Evolutionary conservation across 2,797 vertebrate genomes (phyloP).

Genomic region (Pelochelys cantorii): DNA sequence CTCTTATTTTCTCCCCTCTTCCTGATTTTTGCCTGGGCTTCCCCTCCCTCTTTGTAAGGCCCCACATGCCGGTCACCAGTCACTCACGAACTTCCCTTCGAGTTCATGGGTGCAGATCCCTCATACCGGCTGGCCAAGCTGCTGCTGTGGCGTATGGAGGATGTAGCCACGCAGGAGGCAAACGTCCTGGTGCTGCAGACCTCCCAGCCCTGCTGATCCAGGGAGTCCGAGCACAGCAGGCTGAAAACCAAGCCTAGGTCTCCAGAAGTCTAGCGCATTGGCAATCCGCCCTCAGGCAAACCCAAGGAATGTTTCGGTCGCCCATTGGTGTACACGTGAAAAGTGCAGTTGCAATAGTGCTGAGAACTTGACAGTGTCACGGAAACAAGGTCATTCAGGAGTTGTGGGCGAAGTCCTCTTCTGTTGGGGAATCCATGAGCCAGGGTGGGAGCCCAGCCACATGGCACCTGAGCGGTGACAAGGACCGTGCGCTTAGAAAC

Average conservation of each 20-base stretch:
- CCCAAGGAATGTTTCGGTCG: background rate
- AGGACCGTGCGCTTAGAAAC: background rate
- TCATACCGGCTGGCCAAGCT: background rate
- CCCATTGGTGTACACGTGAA: fast-evolving
- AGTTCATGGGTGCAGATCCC: background rate
- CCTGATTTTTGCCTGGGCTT: background rate
- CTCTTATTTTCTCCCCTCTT: background rate
- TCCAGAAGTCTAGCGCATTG: background rate
- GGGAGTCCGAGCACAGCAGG: background rate
- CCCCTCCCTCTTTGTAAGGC: background rate
- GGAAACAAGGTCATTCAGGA: background rate
- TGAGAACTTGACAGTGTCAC: background rate
- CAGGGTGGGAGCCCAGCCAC: background rate
- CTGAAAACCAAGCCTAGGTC: background rate
- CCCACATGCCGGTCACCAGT: fast-evolving
- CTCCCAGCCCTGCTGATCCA: background rate
- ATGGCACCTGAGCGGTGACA: fast-evolving
- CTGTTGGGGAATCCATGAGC: background rate
- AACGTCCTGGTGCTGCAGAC: background rate
- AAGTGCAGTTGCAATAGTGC: background rate
- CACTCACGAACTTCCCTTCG: background rate
- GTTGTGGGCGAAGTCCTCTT: background rate
- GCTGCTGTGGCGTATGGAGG: background rate
- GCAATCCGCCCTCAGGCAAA: background rate
- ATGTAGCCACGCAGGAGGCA: background rate